phyloP scores from a whole-genome alignment of 1,140 invertebrate genomes.

The Pemphigus obesinymphae region DNA sequence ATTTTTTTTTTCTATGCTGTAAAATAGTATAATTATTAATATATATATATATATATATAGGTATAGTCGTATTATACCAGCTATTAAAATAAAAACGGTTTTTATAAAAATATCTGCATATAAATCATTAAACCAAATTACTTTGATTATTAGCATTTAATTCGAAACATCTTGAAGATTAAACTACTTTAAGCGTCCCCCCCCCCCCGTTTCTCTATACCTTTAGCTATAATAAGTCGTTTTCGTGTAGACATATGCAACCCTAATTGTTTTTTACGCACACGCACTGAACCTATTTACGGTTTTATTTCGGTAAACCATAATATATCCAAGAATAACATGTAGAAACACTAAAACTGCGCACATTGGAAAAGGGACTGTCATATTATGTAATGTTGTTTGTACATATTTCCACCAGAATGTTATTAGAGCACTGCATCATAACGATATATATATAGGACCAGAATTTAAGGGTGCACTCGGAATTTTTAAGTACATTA shows the following conservation, averaged over 20 bases:
- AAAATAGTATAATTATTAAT: background rate
- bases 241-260: background rate
- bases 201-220: background rate
- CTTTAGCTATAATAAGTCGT: constrained; percentile 7
- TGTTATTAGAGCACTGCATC: background rate
- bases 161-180: constrained; percentile 34
- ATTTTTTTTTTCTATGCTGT: background rate
- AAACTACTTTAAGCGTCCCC: background rate
- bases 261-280: constrained; percentile 31
- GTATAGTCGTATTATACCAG: no score
- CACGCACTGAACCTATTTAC: background rate
- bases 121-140: background rate
- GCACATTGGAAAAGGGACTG: background rate
- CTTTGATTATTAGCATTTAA: constrained; percentile 15
- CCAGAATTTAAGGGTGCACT: no score
- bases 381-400: background rate
- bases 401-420: background rate
- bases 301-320: constrained; percentile 13
- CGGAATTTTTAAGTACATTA: no score
- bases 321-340: constrained; percentile 12
- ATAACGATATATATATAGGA: no score
- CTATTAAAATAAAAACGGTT: background rate
- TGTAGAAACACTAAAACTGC: background rate
- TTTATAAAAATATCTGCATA: background rate
- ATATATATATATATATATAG: background rate